Evolutionary conservation across 2,113 vertebrate genomes (phyloP).

Genomic region (Urocitellus parryii): DNA sequence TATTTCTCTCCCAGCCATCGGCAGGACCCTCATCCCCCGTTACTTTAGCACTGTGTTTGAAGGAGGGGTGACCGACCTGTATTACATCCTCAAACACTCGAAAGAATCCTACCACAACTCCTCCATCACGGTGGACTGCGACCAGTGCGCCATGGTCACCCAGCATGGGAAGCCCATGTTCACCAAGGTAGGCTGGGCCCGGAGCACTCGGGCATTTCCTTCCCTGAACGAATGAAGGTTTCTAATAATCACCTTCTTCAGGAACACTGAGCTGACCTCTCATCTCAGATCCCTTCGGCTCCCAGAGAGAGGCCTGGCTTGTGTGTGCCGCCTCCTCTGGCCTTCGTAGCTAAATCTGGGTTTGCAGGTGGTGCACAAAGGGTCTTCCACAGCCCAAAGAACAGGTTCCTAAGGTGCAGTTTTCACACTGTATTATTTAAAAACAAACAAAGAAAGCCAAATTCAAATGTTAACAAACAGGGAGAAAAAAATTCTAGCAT

Average conservation of each 20-base stretch:
- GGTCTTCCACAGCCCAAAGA: not conserved
- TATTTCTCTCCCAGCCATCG: constrained; percentile 93
- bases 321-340: not conserved
- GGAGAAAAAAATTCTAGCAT: not conserved
- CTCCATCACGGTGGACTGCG: constrained; percentile 98
- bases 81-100: constrained; percentile 99
- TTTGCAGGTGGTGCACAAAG: not conserved
- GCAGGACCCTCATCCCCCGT: constrained; percentile 98
- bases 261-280: constrained; percentile 71
- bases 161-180: constrained; percentile 99
- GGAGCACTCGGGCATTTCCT: not conserved
- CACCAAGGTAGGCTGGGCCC: constrained; percentile 93
- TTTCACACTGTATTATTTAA: not conserved
- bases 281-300: constrained; percentile 57
- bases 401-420: not conserved
- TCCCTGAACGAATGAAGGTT: not conserved
- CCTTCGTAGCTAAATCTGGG: not conserved
- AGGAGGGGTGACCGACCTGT: constrained; percentile 98
- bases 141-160: constrained; percentile 99
- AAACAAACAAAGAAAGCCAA: not conserved
- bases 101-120: constrained; percentile 99
- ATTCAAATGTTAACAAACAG: constrained; percentile 11
- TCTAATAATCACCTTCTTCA: constrained; percentile 66
- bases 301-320: constrained; percentile 52
- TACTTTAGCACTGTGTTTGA: constrained; percentile 99